These are phyloP conservation scores for Sander lucioperca DNA, from an alignment of 2,113 vertebrate genomes.

Conservation along the genomic window DNA sequence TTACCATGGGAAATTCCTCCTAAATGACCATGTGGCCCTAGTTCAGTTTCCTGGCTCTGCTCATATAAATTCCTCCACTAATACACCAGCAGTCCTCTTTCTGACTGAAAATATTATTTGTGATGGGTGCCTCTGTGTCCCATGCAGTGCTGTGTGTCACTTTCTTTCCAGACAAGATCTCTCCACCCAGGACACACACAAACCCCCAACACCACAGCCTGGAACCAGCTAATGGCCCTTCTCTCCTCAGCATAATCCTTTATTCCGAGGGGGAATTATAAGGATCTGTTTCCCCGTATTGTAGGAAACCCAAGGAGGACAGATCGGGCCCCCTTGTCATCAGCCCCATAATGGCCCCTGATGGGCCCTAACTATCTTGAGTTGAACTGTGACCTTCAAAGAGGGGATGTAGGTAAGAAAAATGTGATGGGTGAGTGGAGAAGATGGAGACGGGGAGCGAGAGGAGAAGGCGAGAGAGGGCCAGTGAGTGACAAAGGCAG, in stretches of 20 bases:
- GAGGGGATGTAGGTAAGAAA: slow-evolving; percentile 59
- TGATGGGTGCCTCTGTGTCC: slow-evolving; percentile 36
- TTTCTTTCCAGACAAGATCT: slow-evolving; percentile 63
- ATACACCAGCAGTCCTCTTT: slow-evolving; percentile 40
- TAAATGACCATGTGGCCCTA: slow-evolving; percentile 41
- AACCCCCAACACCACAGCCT: slow-evolving; percentile 54
- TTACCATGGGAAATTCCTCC: slow-evolving; percentile 44
- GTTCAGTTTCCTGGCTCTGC: slow-evolving; percentile 30
- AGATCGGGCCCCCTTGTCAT: slow-evolving; percentile 90
- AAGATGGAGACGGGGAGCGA: slow-evolving; percentile 26
- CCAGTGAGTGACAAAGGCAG: slow-evolving; percentile 64
- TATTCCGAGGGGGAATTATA: slow-evolving; percentile 84
- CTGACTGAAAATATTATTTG: slow-evolving; percentile 44
- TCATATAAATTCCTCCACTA: slow-evolving; percentile 56
- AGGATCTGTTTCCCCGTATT: slow-evolving; percentile 88
- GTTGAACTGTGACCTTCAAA: slow-evolving; percentile 90
- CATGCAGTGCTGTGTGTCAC: slow-evolving; percentile 48
- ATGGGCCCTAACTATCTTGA: slow-evolving; percentile 81
- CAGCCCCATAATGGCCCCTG: slow-evolving; percentile 84
- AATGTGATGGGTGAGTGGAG: slow-evolving; percentile 50
- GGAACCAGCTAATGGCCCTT: slow-evolving; percentile 83
- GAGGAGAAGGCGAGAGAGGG: slow-evolving; percentile 47
- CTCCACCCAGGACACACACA: slow-evolving; percentile 32
- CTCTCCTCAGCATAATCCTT: slow-evolving; percentile 85
- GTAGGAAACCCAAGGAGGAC: slow-evolving; percentile 84